A percentile compares a stretch with the other conserved stretches of the same genome.
Conservation (phyloP, 2,797 vertebrate species). For the Acanthurus tractus region DNA sequence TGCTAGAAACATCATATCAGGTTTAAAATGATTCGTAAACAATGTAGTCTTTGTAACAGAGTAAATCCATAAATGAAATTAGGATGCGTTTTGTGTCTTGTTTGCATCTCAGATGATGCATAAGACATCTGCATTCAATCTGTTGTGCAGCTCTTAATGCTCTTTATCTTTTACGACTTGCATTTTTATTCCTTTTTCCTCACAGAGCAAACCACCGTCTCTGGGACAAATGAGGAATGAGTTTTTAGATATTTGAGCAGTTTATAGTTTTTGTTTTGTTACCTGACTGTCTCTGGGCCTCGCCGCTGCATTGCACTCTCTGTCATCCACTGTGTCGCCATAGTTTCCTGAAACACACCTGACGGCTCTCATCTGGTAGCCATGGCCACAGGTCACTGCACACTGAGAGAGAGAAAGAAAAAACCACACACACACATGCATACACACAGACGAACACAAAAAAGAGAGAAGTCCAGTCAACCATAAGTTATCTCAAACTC, state of each 20-base stretch:
- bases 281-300: slow-evolving; percentile 92
- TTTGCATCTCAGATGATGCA: slow-evolving; percentile 3
- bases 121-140: slow-evolving; percentile 26
- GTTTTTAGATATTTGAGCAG: not conserved
- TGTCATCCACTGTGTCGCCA: slow-evolving; percentile 84
- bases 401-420: slow-evolving; percentile 84
- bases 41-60: not conserved
- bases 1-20: not conserved
- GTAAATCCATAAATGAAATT: not conserved
- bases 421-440: slow-evolving; percentile 47
- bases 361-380: slow-evolving; percentile 93
- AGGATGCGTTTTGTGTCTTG: not conserved
- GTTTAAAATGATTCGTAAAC: not conserved
- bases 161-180: not conserved
- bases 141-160: not conserved
- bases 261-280: slow-evolving; percentile 26
- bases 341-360: slow-evolving; percentile 88
- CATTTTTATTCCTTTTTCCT: slow-evolving; percentile 8
- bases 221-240: slow-evolving; percentile 11
- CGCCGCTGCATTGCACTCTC: slow-evolving; percentile 88
- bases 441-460: slow-evolving; percentile 28
- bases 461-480: slow-evolving; percentile 33
- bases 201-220: not conserved
- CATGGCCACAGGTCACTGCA: slow-evolving; percentile 90
- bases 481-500: slow-evolving; percentile 45